phyloP scores from a whole-genome alignment of 2,888 invertebrate species.

The Mythimna albipuncta region DNA sequence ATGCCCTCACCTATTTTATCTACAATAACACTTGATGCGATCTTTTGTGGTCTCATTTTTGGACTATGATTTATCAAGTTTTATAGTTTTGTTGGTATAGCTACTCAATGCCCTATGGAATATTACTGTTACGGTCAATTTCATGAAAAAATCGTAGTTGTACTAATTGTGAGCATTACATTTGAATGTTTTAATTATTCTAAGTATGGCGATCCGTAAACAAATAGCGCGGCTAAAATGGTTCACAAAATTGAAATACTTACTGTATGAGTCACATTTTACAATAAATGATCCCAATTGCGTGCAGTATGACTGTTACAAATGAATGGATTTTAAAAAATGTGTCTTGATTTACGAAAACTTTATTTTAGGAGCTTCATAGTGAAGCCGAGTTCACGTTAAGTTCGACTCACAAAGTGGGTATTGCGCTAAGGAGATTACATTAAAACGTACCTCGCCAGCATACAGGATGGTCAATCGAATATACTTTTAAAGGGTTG shows the following conservation, averaged over 20 bases:
- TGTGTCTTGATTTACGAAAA: slow-evolving; percentile 29
- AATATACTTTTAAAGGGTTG: no score
- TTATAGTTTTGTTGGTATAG: not conserved
- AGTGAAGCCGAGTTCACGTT: slow-evolving; percentile 2
- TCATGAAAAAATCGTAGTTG: slow-evolving; percentile 2
- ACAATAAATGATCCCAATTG: slow-evolving; percentile 35
- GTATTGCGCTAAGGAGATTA: no score
- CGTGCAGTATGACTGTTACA: slow-evolving; percentile 42
- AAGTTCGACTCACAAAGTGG: not conserved
- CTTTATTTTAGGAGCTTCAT: slow-evolving; percentile 33
- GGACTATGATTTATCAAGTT: slow-evolving; percentile 11
- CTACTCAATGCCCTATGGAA: not conserved
- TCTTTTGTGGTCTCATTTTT: not conserved
- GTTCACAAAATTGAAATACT: slow-evolving; percentile 24
- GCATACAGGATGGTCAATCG: no score
- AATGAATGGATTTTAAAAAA: slow-evolving; percentile 36
- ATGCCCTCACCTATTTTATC: not conserved
- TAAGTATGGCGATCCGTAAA: no score
- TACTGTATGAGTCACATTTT: slow-evolving; percentile 24
- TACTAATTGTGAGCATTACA: slow-evolving; percentile 5
- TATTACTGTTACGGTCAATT: not conserved
- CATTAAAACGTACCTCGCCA: no score
- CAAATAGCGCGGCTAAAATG: slow-evolving; percentile 22
- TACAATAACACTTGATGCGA: not conserved
- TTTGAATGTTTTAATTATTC: slow-evolving; percentile 18